Base-by-base conservation (phyloP, 2,797 vertebrate species). In the Enteromius viviparus region DNA sequence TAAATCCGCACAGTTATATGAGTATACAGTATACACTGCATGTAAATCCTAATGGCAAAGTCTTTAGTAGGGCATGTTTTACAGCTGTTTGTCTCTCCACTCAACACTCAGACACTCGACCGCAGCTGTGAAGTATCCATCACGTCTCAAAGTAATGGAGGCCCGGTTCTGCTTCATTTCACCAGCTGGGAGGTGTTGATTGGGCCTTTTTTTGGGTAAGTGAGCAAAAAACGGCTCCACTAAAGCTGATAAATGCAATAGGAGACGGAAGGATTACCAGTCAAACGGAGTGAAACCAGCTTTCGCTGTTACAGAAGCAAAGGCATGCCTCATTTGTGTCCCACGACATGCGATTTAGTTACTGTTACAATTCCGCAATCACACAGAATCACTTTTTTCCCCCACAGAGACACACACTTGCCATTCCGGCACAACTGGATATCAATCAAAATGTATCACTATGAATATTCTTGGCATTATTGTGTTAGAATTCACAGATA, bases 381-480 rank as follows among this genome's bases (percentile, higher is more conserved):
- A 78, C 58, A 80, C 81, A 58, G 80, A 86, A 78, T 49, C 45
- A 9, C 45, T 83, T 86, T 62, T 78, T 71, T 19, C n/a, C 69
- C 74, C 62, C 15, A 19, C 40, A 81, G 80, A 83, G 81, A 58
- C 45, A 78, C 68, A 87, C 84, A 80, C 77, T 85, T 86, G 70
- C 80, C 84, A 84, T 70, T 81, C 86, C 78, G 80, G 90, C 93
- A 89, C 94, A 77, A 87, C 91, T 93, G 93, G 93, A 93, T 94
- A 94, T 94, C 92, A 95, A 94, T 94, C 94, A 94, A 91, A 93
- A 91, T 91, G 90, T 93, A 91, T 94, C 94, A 93, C 92, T 93
- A 88, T 89, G 87, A 90, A 91, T 93, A 89, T 92, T 92, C 90
- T 91, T 91, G 91, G 89, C 90, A 88, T 89, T 89, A 75, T 87